These are phyloP conservation scores for Aurelia sp. DNA, from an alignment of 30 jellyfish, hydroid and myxozoan species.

Conservation along the genomic window DNA sequence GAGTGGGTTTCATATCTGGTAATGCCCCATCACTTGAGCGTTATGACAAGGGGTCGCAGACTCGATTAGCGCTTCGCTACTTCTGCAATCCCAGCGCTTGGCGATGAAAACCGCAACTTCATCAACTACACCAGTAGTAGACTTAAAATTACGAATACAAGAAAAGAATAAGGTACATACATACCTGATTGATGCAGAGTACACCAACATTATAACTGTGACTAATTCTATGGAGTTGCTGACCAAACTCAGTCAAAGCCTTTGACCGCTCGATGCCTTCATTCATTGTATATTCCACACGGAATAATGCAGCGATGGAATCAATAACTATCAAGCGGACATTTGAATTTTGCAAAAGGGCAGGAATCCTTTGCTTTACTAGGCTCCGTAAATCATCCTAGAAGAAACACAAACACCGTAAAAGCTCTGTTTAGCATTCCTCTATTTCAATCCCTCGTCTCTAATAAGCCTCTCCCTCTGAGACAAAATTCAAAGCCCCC, in stretches of 20 bases:
- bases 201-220: constrained; percentile 63
- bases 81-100: too few relatives aligned
- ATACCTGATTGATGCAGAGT: constrained; percentile 92
- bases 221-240: constrained; percentile 58
- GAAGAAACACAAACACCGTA: neutral
- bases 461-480: too few relatives aligned
- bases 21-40: too few relatives aligned
- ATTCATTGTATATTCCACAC: constrained; percentile 76
- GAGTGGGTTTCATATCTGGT: too few relatives aligned
- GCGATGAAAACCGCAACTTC: too few relatives aligned
- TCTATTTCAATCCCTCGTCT: too few relatives aligned
- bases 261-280: constrained; percentile 73
- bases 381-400: constrained; percentile 74
- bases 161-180: neutral
- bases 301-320: constrained; percentile 94
- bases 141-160: neutral
- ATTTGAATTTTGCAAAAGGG: constrained; percentile 48
- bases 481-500: too few relatives aligned
- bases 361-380: constrained; percentile 56
- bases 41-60: too few relatives aligned
- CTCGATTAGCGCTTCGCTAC: too few relatives aligned
- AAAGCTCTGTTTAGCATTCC: too few relatives aligned
- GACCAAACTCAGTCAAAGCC: constrained; percentile 76
- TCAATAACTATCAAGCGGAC: constrained; percentile 83
- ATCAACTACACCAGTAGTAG: too few relatives aligned